Evolutionary conservation across 2,113 vertebrate genomes (phyloP).

Genomic region (Bubalus kerabau): DNA sequence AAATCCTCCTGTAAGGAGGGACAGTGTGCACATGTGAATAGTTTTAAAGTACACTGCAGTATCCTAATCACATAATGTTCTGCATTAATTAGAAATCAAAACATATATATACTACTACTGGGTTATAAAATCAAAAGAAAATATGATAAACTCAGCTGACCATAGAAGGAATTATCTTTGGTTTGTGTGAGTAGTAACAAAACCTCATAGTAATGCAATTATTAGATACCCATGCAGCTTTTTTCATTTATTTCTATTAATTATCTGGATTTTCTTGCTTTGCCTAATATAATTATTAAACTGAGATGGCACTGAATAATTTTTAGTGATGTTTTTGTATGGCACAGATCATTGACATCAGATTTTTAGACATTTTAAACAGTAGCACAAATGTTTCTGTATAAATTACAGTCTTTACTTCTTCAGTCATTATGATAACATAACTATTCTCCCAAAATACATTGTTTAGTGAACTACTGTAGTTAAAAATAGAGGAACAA

Average conservation of each 20-base stretch:
- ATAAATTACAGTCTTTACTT: neutral
- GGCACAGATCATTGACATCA: neutral
- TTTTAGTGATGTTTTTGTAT: neutral
- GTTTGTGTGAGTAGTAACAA: neutral
- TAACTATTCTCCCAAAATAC: neutral
- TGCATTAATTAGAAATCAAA: neutral
- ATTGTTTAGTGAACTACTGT: neutral
- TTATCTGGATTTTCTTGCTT: neutral
- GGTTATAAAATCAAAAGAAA: neutral
- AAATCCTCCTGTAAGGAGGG: neutral
- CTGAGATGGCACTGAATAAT: neutral
- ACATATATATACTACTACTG: neutral
- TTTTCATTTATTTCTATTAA: neutral
- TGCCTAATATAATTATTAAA: neutral
- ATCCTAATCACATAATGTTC: neutral
- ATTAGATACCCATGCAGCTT: neutral
- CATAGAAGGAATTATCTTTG: neutral
- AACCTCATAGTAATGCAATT: neutral
- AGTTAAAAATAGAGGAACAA: neutral
- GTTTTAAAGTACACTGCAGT: neutral
- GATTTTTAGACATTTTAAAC: neutral
- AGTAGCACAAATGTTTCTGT: neutral
- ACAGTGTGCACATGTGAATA: neutral
- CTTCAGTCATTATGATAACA: neutral
- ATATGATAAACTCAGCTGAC: neutral